Conservation (phyloP, 2,113 vertebrate genomes). For the Pteruthius melanotis region DNA sequence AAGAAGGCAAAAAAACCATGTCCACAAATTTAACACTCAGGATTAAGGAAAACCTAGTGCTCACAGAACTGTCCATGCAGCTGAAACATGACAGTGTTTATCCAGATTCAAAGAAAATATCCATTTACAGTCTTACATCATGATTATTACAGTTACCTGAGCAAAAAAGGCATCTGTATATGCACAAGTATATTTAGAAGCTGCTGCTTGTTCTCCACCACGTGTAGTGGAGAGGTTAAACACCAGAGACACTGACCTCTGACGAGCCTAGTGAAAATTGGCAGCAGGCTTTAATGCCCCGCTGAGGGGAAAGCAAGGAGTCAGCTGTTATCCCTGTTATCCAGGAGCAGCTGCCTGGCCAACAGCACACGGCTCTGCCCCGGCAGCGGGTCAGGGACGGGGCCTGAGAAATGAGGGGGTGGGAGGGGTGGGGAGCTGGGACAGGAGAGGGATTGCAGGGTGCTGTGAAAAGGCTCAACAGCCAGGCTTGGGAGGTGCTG, state of each 20-base stretch:
- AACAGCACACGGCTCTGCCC: constrained; percentile 21
- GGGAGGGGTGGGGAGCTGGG: constrained; percentile 13
- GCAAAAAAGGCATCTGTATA: not conserved
- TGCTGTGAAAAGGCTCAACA: not conserved
- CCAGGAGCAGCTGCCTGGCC: constrained; percentile 56
- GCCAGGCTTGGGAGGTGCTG: not conserved
- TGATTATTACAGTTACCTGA: not conserved
- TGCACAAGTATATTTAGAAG: not conserved
- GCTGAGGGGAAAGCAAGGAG: constrained; percentile 23
- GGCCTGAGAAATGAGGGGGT: constrained; percentile 67
- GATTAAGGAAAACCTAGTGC: not conserved
- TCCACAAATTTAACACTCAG: not conserved
- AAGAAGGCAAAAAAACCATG: not conserved
- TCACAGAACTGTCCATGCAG: not conserved
- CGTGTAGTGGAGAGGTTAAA: not conserved
- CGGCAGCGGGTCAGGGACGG: constrained; percentile 34
- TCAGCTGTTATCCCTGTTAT: constrained; percentile 41
- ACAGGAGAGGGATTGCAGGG: not conserved
- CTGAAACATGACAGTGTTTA: not conserved
- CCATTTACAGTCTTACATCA: not conserved
- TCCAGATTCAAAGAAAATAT: not conserved
- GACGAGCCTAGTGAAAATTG: not conserved
- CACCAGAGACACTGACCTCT: not conserved
- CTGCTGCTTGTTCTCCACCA: not conserved
- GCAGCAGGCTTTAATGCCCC: constrained; percentile 32